Evolutionary conservation across 2,888 invertebrate genomes (phyloP).

Genomic region (Chrysolina americana): DNA sequence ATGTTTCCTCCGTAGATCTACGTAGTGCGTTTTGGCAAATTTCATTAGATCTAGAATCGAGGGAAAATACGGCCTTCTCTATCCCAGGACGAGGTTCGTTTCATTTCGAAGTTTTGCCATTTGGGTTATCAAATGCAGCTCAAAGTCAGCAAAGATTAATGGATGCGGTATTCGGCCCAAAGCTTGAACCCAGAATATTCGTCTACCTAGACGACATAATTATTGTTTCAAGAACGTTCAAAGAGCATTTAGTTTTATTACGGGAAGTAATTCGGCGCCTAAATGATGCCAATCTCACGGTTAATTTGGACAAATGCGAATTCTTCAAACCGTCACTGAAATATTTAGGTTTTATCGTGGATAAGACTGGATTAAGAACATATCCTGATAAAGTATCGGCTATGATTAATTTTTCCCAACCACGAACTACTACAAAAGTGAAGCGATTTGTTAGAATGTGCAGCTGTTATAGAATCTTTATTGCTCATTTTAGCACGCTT

Average conservation of each 20-base stretch:
- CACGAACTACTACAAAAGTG: conserved; percentile 22
- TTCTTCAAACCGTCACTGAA: conserved; percentile 52
- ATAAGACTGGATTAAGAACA: conserved; percentile 49
- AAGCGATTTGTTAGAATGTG: conserved; percentile 28
- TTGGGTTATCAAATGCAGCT: conserved; percentile 24
- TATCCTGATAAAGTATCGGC: conserved; percentile 8
- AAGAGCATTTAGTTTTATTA: conserved; percentile 44
- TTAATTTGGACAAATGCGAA: conserved; percentile 55
- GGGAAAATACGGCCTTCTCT: conserved; percentile 39
- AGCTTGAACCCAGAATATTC: conserved; percentile 9
- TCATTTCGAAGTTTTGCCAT: conserved; percentile 25
- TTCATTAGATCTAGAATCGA: conserved; percentile 27
- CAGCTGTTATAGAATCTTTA: conserved; percentile 24
- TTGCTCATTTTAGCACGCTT: conserved; percentile 26
- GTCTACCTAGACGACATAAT: conserved; percentile 11
- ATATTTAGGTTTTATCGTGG: conserved; percentile 60
- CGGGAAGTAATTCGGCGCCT: conserved; percentile 37
- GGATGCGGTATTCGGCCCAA: conserved; percentile 18
- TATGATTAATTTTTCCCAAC: conserved; percentile 24
- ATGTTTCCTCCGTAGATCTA: conserved; percentile 40
- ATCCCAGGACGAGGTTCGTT: conserved; percentile 18
- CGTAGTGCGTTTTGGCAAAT: conserved; percentile 39
- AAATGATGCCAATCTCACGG: conserved; percentile 43
- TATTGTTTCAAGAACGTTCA: conserved; percentile 26
- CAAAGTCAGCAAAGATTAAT: conserved; percentile 24